Conservation (phyloP, 2,888 invertebrate genomes). For the Lepidochitona cinerea region DNA sequence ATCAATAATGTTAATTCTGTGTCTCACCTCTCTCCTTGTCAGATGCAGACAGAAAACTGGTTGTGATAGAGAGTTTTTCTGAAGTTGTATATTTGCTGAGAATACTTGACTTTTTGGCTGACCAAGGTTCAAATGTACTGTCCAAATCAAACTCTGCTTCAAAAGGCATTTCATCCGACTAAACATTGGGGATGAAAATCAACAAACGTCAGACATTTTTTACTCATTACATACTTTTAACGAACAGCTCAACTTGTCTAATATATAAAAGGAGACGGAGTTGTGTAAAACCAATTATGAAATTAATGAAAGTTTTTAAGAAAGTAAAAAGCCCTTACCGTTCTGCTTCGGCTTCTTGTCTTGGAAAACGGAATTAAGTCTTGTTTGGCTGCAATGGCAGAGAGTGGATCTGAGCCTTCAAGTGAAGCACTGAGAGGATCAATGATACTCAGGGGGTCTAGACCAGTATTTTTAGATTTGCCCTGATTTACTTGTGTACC, state of each 20-base stretch:
- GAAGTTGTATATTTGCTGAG: slow-evolving; percentile 92
- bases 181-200: too few species aligned
- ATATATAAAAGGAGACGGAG: too few species aligned
- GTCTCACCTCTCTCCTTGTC: slow-evolving; percentile 64
- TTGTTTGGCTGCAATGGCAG: slow-evolving; percentile 77
- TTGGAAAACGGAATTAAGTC: slow-evolving; percentile 74
- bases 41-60: slow-evolving; percentile 80
- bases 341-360: slow-evolving; percentile 34
- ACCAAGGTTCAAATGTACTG: slow-evolving; percentile 82
- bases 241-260: too few species aligned
- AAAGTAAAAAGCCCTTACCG: slow-evolving; percentile 20
- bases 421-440: slow-evolving; percentile 72
- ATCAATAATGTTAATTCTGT: too few species aligned
- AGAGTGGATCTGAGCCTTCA: slow-evolving; percentile 83
- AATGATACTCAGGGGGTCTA: slow-evolving; percentile 42
- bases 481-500: slow-evolving; percentile 25
- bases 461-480: slow-evolving; percentile 15
- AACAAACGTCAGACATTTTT: too few species aligned
- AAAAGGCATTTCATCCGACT: background rate
- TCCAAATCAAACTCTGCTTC: slow-evolving; percentile 36
- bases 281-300: too few species aligned
- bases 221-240: too few species aligned
- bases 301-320: too few species aligned
- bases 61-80: slow-evolving; percentile 91
- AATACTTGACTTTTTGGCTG: slow-evolving; percentile 81